Evolutionary conservation across 2,888 invertebrate genomes (phyloP).

Genomic region (Arge pagana): DNA sequence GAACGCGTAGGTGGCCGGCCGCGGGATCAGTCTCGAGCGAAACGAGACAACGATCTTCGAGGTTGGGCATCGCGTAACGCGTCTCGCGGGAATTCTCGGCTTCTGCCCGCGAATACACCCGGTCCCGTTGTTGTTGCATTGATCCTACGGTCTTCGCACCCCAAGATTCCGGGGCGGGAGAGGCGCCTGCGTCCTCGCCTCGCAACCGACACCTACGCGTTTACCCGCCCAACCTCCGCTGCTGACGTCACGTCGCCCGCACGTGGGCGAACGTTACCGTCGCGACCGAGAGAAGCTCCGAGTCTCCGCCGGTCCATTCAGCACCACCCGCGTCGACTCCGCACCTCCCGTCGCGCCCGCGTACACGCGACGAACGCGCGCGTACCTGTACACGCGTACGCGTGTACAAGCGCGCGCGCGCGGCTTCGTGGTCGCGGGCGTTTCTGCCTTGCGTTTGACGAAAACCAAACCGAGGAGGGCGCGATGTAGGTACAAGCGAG

Average conservation of each 20-base stretch:
- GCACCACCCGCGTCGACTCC: constrained; percentile 15
- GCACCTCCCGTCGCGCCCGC: constrained; percentile 4
- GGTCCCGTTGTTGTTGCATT: constrained; percentile 46
- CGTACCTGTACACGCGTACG: too few relatives aligned
- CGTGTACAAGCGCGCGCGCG: too few relatives aligned
- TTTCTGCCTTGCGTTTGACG: too few relatives aligned
- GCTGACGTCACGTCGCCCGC: constrained; percentile 55
- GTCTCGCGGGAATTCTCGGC: constrained; percentile 51
- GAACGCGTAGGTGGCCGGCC: neutral
- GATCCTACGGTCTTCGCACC: constrained; percentile 41
- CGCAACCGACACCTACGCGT: constrained; percentile 60
- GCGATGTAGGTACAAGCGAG: too few relatives aligned
- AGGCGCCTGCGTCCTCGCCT: constrained; percentile 18
- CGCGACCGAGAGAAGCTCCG: constrained; percentile 42
- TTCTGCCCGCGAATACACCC: constrained; percentile 44
- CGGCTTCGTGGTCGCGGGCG: too few relatives aligned
- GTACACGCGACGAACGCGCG: too few relatives aligned
- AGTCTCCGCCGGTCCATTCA: constrained; percentile 34
- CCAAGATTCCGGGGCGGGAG: too few relatives aligned
- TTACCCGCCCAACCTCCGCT: too few relatives aligned
- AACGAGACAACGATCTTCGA: constrained; percentile 19
- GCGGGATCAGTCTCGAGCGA: constrained; percentile 10
- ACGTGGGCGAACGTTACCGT: constrained; percentile 49
- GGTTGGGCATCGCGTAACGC: constrained; percentile 35
- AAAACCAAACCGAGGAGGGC: too few relatives aligned